Evolutionary conservation across 2,113 vertebrate genomes (phyloP).

Genomic region (Pseudorectes ferrugineus): DNA sequence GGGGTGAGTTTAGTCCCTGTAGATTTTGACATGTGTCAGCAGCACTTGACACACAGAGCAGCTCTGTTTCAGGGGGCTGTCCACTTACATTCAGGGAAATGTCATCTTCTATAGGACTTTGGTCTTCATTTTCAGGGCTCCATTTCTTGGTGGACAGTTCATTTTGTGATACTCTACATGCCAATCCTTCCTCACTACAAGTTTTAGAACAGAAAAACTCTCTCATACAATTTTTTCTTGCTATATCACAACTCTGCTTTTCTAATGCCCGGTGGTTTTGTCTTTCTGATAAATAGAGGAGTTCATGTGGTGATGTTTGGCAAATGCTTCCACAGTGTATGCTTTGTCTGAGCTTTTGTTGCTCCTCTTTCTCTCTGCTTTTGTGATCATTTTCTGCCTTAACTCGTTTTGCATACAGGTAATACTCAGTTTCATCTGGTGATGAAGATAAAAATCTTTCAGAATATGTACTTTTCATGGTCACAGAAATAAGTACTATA

Average conservation of each 20-base stretch:
- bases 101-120: not conserved
- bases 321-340: not conserved
- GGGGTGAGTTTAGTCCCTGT: not conserved
- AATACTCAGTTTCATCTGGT: not conserved
- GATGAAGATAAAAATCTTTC: not conserved
- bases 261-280: not conserved
- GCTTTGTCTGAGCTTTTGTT: not conserved
- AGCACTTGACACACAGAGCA: rapidly evolving
- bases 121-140: not conserved
- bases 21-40: not conserved
- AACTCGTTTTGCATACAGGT: not conserved
- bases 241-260: not conserved
- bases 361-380: not conserved
- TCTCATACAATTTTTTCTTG: not conserved
- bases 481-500: not conserved
- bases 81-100: not conserved
- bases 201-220: not conserved
- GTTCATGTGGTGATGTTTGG: not conserved
- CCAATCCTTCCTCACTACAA: not conserved
- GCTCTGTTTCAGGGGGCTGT: not conserved
- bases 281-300: not conserved
- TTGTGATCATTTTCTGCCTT: slow-evolving; percentile 3
- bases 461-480: slow-evolving; percentile 4
- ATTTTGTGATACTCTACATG: not conserved
- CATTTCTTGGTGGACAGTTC: not conserved